Conservation (phyloP, 2,888 invertebrate species). For the Dynastes hyllus region DNA sequence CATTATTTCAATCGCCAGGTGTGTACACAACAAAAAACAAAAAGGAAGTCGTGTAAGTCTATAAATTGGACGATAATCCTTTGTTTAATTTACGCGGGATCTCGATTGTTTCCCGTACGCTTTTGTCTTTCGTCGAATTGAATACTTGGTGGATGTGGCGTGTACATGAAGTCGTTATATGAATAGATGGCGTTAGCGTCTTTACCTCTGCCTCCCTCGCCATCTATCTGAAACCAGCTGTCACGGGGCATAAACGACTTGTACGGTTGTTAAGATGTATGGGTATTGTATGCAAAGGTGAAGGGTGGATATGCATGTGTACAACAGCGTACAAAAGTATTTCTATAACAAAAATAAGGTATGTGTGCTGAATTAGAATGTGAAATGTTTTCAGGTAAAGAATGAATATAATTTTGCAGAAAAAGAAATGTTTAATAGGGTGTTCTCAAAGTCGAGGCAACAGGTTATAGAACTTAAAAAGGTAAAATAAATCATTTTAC, state of each 20-base stretch:
- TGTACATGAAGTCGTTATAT: background rate
- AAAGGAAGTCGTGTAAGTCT: slow-evolving; percentile 13
- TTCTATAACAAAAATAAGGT: too few species aligned
- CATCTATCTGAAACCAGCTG: background rate
- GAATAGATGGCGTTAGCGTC: background rate
- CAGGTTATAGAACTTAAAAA: too few species aligned
- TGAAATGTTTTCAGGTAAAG: too few species aligned
- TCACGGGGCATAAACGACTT: too few species aligned
- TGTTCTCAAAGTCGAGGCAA: too few species aligned
- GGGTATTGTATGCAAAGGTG: background rate
- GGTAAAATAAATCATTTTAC: too few species aligned
- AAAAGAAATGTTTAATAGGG: too few species aligned
- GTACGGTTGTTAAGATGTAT: too few species aligned
- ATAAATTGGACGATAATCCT: slow-evolving; percentile 15
- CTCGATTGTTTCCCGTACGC: slow-evolving; percentile 12
- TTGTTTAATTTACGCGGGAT: slow-evolving; percentile 27
- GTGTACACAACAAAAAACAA: background rate
- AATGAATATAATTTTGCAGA: too few species aligned
- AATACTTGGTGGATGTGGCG: background rate
- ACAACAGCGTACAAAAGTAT: too few species aligned
- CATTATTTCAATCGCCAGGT: too few species aligned
- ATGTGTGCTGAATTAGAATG: too few species aligned
- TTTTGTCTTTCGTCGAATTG: background rate
- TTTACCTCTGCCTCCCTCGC: background rate
- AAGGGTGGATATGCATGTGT: background rate